A percentile compares a stretch with the other conserved stretches of the same genome.
These are phyloP conservation scores for Homarus americanus DNA, from an alignment of 1,140 invertebrate species.

Conservation along the genomic window DNA sequence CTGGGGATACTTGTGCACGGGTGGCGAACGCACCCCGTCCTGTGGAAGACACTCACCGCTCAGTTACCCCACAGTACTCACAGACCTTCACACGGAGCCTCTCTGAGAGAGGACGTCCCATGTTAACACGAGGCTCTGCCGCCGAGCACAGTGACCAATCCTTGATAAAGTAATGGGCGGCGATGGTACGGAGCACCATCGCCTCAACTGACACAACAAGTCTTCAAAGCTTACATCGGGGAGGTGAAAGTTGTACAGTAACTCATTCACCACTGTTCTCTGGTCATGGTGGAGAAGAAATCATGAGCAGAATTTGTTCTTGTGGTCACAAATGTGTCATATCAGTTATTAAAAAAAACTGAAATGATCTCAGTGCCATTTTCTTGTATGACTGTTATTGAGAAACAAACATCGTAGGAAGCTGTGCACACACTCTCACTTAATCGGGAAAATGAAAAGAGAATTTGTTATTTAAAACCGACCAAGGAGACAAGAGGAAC, in stretches of 20 bases:
- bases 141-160: background rate
- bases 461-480: too few relatives aligned
- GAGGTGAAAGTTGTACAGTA: background rate
- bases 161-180: background rate
- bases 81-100: background rate
- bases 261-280: background rate
- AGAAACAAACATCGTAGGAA: background rate
- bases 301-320: background rate
- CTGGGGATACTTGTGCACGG: conserved; percentile 28
- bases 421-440: background rate
- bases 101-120: conserved; percentile 13
- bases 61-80: conserved; percentile 22
- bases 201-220: background rate
- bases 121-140: conserved; percentile 20
- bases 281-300: background rate
- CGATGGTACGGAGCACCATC: background rate
- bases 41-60: conserved; percentile 49
- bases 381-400: background rate
- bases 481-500: too few relatives aligned
- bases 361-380: background rate
- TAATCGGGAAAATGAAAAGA: too few relatives aligned
- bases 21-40: conserved; percentile 39
- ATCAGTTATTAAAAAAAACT: background rate
- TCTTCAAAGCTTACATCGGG: background rate
- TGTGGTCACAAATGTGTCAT: background rate